Base-by-base conservation (phyloP, 92 coral and sea anemone genomes). In the Ricordea florida region DNA sequence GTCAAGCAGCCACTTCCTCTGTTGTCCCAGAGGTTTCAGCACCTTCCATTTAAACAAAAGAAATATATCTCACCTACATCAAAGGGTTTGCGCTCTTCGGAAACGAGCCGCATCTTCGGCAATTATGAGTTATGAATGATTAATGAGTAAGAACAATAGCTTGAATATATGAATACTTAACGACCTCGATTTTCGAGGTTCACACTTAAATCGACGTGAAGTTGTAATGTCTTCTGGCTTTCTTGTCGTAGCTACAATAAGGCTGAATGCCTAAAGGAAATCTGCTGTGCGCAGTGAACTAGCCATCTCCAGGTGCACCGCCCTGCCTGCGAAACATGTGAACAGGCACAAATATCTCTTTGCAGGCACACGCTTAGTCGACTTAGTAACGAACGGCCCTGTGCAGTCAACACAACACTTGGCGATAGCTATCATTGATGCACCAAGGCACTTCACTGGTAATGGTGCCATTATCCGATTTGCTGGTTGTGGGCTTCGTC, bases 201-300 rank as follows among this genome's bases (percentile, higher is more conserved):
- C n/a, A n/a, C n/a, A n/a, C n/a, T n/a, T n/a, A n/a, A n/a, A n/a
- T n/a, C n/a, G n/a, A n/a, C n/a, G n/a, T n/a, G n/a, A n/a, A n/a
- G n/a, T 55, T 27, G 38, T 55, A 41, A 62, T 52, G 40, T 62
- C 51, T 22, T 41, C 69, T 14, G 50, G 69, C 17, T n/a, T 3
- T 62, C 40, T 37, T 7, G 37, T 62, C 1, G 69, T 40, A 20
- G 69, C 69, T n/a, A 62, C 69, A 62, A 70, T 70, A 34, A 79
- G 46, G 42, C 72, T 23, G 33, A 82, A 74, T 2, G 88, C 83
- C 16, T 73, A 49, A 11, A 82, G 77, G 47, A 74, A 82, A 53
- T 69, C 53, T 21, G 57, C 76, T 10, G 69, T 62, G 18, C 64
- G 26, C 27, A 63, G 34, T 0, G 74, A 49, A 44, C 10, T 47